Evolutionary conservation across 2,888 invertebrate species (phyloP).

Genomic region (Aspidiotus destructor): DNA sequence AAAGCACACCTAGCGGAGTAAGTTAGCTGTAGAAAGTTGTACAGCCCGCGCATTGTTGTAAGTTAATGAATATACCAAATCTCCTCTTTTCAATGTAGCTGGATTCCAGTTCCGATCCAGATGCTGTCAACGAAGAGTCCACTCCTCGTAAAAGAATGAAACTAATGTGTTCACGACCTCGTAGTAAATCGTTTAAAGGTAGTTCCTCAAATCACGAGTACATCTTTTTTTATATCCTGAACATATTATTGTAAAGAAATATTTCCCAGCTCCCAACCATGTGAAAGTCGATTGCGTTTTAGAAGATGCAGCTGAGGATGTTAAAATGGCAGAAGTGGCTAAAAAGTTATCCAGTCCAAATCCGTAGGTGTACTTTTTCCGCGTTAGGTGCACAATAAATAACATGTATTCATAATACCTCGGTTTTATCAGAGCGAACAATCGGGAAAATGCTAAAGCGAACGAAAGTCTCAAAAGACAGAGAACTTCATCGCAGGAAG

Average conservation of each 20-base stretch:
- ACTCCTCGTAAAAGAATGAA: constrained; percentile 48
- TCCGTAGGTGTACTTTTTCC: constrained; percentile 7
- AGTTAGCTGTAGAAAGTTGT: too few relatives aligned
- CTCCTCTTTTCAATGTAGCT: constrained; percentile 1
- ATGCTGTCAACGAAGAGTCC: constrained; percentile 45
- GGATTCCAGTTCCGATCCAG: constrained; percentile 33
- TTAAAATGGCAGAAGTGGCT: constrained; percentile 15
- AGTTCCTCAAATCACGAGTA: background rate
- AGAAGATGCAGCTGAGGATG: constrained; percentile 16
- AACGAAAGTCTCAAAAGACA: constrained; percentile 28
- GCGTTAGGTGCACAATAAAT: background rate
- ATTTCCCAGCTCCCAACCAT: constrained; percentile 8
- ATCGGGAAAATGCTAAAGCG: constrained; percentile 1
- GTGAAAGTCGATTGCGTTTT: constrained; percentile 26
- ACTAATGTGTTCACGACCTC: constrained; percentile 12
- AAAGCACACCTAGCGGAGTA: too few relatives aligned
- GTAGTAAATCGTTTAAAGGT: constrained; percentile 26
- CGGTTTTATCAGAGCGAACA: constrained; percentile 3
- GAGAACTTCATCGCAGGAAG: constrained; percentile 38
- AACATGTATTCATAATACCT: background rate
- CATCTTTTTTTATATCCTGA: background rate
- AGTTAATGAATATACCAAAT: background rate
- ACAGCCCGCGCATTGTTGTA: background rate
- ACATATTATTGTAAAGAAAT: background rate
- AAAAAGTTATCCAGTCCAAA: constrained; percentile 23